Evolutionary conservation across 2,113 vertebrate genomes (phyloP).

Genomic region (Mastomys coucha): DNA sequence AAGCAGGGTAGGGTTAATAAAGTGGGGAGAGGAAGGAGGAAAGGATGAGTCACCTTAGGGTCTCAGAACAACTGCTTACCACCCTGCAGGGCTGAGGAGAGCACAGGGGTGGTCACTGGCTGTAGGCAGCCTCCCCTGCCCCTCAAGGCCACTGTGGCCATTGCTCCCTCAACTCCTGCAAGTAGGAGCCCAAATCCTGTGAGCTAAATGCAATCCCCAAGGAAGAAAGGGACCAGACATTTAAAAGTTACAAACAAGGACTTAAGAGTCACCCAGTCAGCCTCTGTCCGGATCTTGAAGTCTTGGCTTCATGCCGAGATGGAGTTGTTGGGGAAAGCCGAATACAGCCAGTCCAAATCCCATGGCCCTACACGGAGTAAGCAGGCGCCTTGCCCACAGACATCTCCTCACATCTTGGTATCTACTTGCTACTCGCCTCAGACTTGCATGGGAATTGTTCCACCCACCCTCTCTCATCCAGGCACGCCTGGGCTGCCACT

Average conservation of each 20-base stretch:
- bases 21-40: slow-evolving; percentile 16
- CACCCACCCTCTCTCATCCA: neutral
- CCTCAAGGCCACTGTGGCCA: neutral
- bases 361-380: neutral
- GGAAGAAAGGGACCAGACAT: slow-evolving; percentile 23
- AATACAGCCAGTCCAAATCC: neutral
- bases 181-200: slow-evolving; percentile 50
- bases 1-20: slow-evolving; percentile 27
- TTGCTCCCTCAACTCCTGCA: slow-evolving; percentile 64
- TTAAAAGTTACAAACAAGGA: slow-evolving; percentile 19
- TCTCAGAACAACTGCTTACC: slow-evolving; percentile 57
- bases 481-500: neutral
- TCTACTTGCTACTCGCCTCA: slow-evolving; percentile 3
- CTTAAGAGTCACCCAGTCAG: neutral
- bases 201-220: slow-evolving; percentile 58
- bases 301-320: neutral
- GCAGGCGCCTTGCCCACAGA: slow-evolving; percentile 6
- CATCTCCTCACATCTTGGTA: neutral
- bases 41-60: slow-evolving; percentile 68
- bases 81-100: slow-evolving; percentile 66
- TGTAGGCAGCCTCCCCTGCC: neutral
- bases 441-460: neutral
- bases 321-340: neutral
- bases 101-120: neutral
- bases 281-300: slow-evolving; percentile 26